Percentiles rank a stretch among this genome's conserved stretches.
These are phyloP conservation scores for Cyclophora punctaria DNA, from an alignment of 2,888 invertebrate genomes.

Conservation along the genomic window DNA sequence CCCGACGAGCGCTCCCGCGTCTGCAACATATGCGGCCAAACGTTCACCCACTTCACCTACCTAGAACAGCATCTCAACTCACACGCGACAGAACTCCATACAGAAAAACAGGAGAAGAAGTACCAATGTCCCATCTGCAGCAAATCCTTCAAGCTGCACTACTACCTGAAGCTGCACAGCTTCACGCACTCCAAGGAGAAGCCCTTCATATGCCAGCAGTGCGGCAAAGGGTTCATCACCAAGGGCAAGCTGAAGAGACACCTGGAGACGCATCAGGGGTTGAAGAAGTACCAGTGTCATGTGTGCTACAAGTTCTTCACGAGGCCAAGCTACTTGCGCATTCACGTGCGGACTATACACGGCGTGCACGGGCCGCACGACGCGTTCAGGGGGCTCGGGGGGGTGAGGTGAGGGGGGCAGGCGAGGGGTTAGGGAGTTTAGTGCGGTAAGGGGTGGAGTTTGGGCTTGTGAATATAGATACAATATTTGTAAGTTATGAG, in stretches of 20 bases:
- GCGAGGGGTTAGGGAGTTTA: too few relatives aligned
- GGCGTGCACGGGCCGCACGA: conserved; percentile 35
- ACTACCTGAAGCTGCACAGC: conserved; percentile 59
- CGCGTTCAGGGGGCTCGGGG: too few relatives aligned
- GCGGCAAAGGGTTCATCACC: conserved; percentile 64
- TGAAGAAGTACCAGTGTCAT: conserved; percentile 65
- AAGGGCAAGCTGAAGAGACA: conserved; percentile 61
- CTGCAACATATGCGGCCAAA: conserved; percentile 65
- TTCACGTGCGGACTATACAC: conserved; percentile 61
- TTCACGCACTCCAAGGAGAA: conserved; percentile 65
- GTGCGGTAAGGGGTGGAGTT: too few relatives aligned
- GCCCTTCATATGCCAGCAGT: conserved; percentile 62
- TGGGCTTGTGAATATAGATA: too few relatives aligned
- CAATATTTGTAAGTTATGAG: too few relatives aligned
- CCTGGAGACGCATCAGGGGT: conserved; percentile 54
- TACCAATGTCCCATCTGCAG: conserved; percentile 54
- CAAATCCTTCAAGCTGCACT: conserved; percentile 60
- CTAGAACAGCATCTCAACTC: conserved; percentile 60
- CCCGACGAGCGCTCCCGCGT: conserved; percentile 52
- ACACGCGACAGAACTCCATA: conserved; percentile 44
- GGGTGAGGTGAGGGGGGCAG: too few relatives aligned
- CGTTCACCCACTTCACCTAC: conserved; percentile 64
- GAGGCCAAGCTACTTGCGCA: conserved; percentile 54
- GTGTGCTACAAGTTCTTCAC: conserved; percentile 68
- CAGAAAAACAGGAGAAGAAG: conserved; percentile 42